Percentiles rank a stretch among this genome's conserved stretches.
Conservation (phyloP, 23 tunicate species). For the Oikopleura albicans region DNA sequence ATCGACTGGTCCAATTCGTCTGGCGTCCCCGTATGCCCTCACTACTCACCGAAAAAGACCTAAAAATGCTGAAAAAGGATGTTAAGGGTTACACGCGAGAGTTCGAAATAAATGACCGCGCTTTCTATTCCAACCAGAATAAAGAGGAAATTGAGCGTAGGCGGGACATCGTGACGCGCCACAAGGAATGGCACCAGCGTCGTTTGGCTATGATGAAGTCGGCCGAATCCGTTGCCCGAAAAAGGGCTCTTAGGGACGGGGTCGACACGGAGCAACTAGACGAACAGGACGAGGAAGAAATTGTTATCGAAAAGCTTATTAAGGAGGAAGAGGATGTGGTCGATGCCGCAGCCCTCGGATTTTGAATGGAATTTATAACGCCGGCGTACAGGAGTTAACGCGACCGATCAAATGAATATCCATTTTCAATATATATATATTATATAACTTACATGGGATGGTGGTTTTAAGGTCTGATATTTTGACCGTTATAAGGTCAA, state of each 20-base stretch:
- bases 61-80: constrained; percentile 57
- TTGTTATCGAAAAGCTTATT: constrained; percentile 52
- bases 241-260: constrained; percentile 30
- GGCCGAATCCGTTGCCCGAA: background rate
- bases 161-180: constrained; percentile 35
- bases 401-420: too few species aligned
- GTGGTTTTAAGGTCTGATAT: too few species aligned
- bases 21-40: constrained; percentile 87
- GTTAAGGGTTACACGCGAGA: constrained; percentile 36
- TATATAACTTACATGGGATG: too few species aligned
- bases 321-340: constrained; percentile 55
- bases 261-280: constrained; percentile 71
- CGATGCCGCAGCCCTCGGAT: too few species aligned
- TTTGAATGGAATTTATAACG: too few species aligned
- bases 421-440: too few species aligned
- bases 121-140: constrained; percentile 40
- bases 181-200: constrained; percentile 18
- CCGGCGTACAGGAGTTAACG: too few species aligned
- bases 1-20: constrained; percentile 52
- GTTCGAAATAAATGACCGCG: constrained; percentile 77
- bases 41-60: constrained; percentile 29
- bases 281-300: constrained; percentile 79
- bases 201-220: background rate
- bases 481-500: too few species aligned
- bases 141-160: constrained; percentile 68